Evolutionary conservation across 2,797 vertebrate species (phyloP).

Genomic region (Apodemus agrarius): DNA sequence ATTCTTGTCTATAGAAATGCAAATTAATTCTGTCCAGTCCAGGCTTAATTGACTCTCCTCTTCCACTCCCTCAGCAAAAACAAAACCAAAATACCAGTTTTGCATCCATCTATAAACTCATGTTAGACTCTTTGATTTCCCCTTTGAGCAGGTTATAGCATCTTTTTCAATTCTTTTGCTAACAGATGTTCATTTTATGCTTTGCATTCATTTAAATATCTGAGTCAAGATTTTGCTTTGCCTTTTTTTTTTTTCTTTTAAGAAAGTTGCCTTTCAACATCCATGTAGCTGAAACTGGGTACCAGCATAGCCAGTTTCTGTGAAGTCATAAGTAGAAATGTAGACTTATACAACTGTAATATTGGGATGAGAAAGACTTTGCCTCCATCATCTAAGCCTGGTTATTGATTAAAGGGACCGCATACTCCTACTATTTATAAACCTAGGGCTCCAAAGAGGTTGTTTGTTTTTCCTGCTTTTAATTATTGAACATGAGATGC

Average conservation of each 20-base stretch:
- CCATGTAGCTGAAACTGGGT: neutral
- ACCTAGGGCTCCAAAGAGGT: conserved; percentile 85
- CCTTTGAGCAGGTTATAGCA: conserved; percentile 24
- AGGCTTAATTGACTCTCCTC: conserved; percentile 59
- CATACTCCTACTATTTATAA: conserved; percentile 84
- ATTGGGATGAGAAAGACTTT: conserved; percentile 14
- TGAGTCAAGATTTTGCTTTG: conserved; percentile 29
- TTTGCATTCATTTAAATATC: conserved; percentile 23
- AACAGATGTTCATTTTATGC: conserved; percentile 19
- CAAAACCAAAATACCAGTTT: conserved; percentile 8
- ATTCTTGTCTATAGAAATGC: conserved; percentile 59
- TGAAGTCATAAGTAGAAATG: conserved; percentile 7
- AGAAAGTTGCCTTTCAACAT: conserved; percentile 39
- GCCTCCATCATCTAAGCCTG: conserved; percentile 58
- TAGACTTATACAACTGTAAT: neutral
- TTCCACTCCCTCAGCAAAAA: neutral
- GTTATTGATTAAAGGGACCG: conserved; percentile 87
- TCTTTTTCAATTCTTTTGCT: conserved; percentile 45
- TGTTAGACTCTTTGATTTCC: conserved; percentile 48
- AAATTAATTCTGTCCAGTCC: conserved; percentile 62
- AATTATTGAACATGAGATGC: conserved; percentile 89
- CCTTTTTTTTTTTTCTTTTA: neutral
- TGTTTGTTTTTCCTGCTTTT: conserved; percentile 90
- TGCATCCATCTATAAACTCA: conserved; percentile 51
- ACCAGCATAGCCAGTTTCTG: neutral